Evolutionary conservation across 23 tunicate genomes (phyloP).

Genomic region (Styela clava): DNA sequence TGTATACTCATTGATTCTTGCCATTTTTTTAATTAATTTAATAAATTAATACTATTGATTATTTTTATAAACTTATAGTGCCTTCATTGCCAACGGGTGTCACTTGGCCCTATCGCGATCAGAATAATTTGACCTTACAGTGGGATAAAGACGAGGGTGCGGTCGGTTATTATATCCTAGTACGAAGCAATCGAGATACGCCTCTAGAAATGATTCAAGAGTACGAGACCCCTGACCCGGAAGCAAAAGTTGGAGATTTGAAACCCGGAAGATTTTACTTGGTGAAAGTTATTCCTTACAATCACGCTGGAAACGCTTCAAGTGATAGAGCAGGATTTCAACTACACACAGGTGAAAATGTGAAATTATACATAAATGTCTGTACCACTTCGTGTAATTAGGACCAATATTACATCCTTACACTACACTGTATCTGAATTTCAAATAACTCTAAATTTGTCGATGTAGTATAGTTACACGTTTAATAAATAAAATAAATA

Average conservation of each 20-base stretch:
- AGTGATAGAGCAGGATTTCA: not conserved
- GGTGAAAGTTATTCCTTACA: conserved; percentile 12
- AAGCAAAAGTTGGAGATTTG: not conserved
- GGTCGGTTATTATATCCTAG: not conserved
- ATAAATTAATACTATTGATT: too few species aligned
- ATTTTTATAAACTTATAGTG: too few species aligned
- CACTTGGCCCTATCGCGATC: conserved; percentile 10
- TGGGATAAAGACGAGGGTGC: conserved; percentile 11
- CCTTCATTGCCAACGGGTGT: conserved; percentile 4
- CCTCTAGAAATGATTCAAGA: not conserved
- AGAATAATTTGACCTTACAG: not conserved
- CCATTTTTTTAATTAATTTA: too few species aligned
- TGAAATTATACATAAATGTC: too few species aligned
- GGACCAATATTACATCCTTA: too few species aligned
- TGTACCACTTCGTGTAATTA: too few species aligned
- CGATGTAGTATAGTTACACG: too few species aligned
- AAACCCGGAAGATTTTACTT: conserved; percentile 8
- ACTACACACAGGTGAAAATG: conserved; percentile 1
- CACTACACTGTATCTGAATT: too few species aligned
- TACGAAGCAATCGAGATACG: not conserved
- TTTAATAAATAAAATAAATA: too few species aligned
- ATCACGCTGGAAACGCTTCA: conserved; percentile 13
- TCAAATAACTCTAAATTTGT: too few species aligned
- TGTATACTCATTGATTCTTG: too few species aligned
- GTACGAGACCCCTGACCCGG: conserved; percentile 5